A percentile compares a stretch with the other conserved stretches of the same genome.
Conservation (phyloP, 1,140 invertebrate genomes). For the Drosophila micromelanica region DNA sequence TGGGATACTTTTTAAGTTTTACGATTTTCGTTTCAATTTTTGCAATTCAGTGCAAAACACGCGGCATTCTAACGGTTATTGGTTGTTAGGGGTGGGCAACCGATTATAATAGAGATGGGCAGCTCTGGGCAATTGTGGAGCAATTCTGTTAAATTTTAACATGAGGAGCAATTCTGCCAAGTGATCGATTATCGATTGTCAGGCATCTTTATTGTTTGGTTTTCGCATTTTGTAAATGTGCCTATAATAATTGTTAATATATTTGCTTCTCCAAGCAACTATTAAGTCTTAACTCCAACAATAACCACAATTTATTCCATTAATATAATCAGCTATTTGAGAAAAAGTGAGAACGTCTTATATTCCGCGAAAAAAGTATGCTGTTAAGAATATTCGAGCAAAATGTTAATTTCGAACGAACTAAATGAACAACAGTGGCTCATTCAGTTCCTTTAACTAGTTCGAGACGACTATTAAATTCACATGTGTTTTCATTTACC, state of each 20-base stretch:
- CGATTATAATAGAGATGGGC: not conserved
- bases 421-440: not conserved
- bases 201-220: too few relatives aligned
- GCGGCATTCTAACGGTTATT: conserved; percentile 66
- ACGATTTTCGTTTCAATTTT: not conserved
- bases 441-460: not conserved
- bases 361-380: not conserved
- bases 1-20: conserved; percentile 1
- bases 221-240: too few relatives aligned
- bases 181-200: not conserved
- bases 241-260: too few relatives aligned
- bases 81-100: not conserved
- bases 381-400: not conserved
- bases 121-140: not conserved
- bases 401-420: not conserved
- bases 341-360: too few relatives aligned
- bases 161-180: not conserved
- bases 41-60: conserved; percentile 39
- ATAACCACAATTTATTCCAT: too few relatives aligned
- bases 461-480: conserved; percentile 12
- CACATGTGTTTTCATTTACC: conserved; percentile 43
- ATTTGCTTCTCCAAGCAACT: too few relatives aligned
- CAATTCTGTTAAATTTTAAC: not conserved
- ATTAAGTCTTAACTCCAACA: too few relatives aligned
- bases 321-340: too few relatives aligned